Conservation (phyloP, 2,797 vertebrate genomes). For the Podarcis lilfordi region DNA sequence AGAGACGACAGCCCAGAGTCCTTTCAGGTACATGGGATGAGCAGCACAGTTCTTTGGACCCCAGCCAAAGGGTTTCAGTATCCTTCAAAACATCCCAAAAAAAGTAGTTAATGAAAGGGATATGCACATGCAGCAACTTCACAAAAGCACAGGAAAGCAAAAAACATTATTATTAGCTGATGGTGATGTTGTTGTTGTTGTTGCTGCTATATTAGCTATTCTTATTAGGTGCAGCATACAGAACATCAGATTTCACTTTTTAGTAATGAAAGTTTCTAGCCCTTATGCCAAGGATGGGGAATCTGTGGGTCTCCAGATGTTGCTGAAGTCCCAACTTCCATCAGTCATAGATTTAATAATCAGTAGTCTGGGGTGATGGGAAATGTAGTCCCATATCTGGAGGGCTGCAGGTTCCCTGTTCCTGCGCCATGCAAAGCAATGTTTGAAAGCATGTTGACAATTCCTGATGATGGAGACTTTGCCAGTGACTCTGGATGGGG, state of each 20-base stretch:
- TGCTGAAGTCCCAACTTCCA: no score
- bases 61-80: not conserved
- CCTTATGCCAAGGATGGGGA: no score
- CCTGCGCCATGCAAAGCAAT: not conserved
- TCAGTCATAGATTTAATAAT: no score
- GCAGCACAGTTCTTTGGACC: not conserved
- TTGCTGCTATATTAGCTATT: no score
- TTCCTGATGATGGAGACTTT: not conserved
- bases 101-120: no score
- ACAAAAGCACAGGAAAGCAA: not conserved
- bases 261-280: not conserved
- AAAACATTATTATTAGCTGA: not conserved
- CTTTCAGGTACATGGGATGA: not conserved
- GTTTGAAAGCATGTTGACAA: not conserved
- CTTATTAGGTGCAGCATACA: not conserved
- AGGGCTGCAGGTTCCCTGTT: no score
- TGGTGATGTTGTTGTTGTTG: no score
- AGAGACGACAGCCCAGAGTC: not conserved
- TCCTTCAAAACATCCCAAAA: not conserved
- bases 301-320: no score
- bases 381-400: no score
- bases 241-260: not conserved
- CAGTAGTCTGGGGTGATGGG: no score
- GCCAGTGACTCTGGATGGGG: not conserved
- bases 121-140: not conserved